These are phyloP conservation scores for Glareola pratincola DNA, from an alignment of 2,113 vertebrate genomes.

Conservation along the genomic window DNA sequence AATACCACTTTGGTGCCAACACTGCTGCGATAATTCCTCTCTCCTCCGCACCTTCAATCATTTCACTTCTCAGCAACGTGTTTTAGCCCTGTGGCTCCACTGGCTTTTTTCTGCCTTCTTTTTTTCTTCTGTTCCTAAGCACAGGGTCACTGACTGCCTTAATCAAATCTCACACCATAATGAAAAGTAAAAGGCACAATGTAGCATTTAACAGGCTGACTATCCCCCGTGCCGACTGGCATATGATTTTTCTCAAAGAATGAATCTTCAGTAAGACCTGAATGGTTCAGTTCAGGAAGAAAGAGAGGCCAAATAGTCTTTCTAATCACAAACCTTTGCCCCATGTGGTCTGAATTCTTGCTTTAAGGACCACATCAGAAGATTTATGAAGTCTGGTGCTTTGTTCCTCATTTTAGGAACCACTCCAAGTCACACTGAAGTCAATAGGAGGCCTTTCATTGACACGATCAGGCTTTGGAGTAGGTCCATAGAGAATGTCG, in stretches of 20 bases:
- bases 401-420: conserved; percentile 48
- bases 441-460: conserved; percentile 35
- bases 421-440: conserved; percentile 30
- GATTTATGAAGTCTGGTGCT: conserved; percentile 33
- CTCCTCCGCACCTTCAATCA: background rate
- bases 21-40: background rate
- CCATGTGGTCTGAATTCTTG: conserved; percentile 11
- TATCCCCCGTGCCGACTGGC: background rate
- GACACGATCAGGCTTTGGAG: background rate
- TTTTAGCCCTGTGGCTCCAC: background rate
- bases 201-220: background rate
- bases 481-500: background rate
- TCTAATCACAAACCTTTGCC: conserved; percentile 48
- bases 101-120: background rate
- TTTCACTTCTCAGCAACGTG: background rate
- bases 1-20: background rate
- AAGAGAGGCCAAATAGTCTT: background rate
- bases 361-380: conserved; percentile 50
- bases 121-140: background rate
- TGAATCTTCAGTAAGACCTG: conserved; percentile 11
- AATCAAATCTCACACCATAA: conserved; percentile 15
- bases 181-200: conserved; percentile 15
- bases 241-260: conserved; percentile 12
- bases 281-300: background rate
- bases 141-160: background rate